These are phyloP conservation scores for Dermolepida albohirtum DNA, from an alignment of 2,888 invertebrate species.

Conservation along the genomic window DNA sequence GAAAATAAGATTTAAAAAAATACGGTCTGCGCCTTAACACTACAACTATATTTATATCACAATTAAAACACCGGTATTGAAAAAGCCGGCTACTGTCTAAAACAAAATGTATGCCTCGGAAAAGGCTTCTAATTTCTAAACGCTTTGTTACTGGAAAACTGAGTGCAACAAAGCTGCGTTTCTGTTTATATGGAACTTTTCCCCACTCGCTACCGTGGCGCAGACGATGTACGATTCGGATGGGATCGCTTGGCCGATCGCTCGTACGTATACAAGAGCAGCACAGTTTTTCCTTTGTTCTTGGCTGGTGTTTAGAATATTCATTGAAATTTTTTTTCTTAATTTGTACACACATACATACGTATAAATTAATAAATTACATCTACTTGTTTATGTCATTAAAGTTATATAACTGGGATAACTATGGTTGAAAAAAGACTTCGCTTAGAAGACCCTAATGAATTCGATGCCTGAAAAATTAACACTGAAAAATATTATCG, in stretches of 20 bases:
- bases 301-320: constrained; percentile 9
- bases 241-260: neutral
- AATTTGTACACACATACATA: neutral
- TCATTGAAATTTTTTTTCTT: neutral
- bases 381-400: no score
- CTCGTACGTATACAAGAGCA: constrained; percentile 12
- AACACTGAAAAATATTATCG: no score
- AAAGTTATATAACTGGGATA: no score
- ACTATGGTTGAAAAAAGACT: no score
- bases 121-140: constrained; percentile 3
- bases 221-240: constrained; percentile 2
- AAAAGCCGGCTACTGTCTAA: constrained; percentile 6
- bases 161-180: neutral
- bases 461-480: no score
- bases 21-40: constrained; percentile 29
- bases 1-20: constrained; percentile 42
- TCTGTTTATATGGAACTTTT: constrained; percentile 4
- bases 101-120: neutral
- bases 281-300: constrained; percentile 21
- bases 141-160: neutral
- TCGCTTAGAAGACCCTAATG: no score
- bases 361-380: no score
- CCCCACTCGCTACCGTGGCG: neutral
- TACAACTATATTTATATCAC: constrained; percentile 36
- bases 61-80: constrained; percentile 4